Base-by-base conservation (phyloP, 2,113 vertebrate genomes). In the Sinocyclocheilus rhinocerous region DNA sequence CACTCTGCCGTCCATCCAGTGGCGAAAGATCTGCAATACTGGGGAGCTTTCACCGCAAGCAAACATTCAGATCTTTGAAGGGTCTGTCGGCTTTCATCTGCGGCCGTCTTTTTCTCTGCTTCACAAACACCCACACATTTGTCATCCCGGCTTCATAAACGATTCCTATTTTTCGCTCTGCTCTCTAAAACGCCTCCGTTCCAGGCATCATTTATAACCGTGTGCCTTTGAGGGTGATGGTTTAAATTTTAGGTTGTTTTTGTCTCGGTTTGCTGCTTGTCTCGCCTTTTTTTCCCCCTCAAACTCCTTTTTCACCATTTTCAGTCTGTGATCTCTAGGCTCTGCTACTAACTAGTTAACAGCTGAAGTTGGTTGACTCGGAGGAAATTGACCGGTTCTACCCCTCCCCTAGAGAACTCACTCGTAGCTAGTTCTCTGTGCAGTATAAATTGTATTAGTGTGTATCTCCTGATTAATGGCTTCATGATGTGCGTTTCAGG, bases 401-500 rank as follows among this genome's bases (percentile, higher is more conserved):
- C 48, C 50, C 50, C 18, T 55, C 26, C 50, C 18, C 36, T 15
- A n/a, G 70, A 73, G 22, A 73, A 73, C 12, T 72, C 18, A 72
- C 18, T 77, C 24, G 2, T 11, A 15, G 78, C 11, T 63, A 67
- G 76, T 82, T 52, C 12, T 70, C 24, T 85, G 29, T 33, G 29
- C 29, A 33, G 29, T 33, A 33, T 33, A 33, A 33, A 33, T 2
- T 33, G 48, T 70, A 6, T n/a, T 57, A 50, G 45, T 15, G 52
- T 52, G 26, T 55, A 59, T 78, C 11, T 3, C 11, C 9, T 72
- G 67, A 67, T 39, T 85, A 84, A 84, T 13, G 52, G 18, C 16
- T n/a, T 6, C 20, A 24, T 55, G 69, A 36, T 84, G 3, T 89
- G 77, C 90, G 90, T 96, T 94, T 83, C 95, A 99, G 97, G 98